Evolutionary conservation across 2,888 invertebrate species (phyloP).

Genomic region (Seira musarum): DNA sequence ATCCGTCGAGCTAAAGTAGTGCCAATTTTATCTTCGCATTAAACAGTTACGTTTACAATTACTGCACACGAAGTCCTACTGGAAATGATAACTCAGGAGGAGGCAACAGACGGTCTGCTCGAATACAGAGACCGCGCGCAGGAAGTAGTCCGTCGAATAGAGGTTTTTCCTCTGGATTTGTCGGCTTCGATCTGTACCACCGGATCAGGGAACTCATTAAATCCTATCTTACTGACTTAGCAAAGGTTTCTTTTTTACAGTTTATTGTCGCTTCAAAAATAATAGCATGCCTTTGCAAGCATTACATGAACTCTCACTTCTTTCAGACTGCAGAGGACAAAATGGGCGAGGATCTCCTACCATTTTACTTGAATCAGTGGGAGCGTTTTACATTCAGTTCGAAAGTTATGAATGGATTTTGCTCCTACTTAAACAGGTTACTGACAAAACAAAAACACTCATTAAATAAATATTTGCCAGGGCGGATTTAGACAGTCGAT

Average conservation of each 20-base stretch:
- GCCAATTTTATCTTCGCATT: constrained; percentile 28
- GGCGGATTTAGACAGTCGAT: no score
- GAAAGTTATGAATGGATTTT: constrained; percentile 97
- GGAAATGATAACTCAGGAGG: constrained; percentile 35
- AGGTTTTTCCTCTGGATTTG: constrained; percentile 75
- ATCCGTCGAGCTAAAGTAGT: constrained; percentile 44
- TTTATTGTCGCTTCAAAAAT: no score
- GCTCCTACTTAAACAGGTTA: constrained; percentile 89
- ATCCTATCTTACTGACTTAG: constrained; percentile 85
- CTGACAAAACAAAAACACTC: no score
- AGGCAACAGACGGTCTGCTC: constrained; percentile 34
- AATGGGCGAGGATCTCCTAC: constrained; percentile 96
- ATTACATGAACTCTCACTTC: no score
- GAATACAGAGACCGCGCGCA: constrained; percentile 26
- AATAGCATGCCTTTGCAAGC: no score
- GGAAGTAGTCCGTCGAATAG: constrained; percentile 36
- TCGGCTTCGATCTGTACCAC: constrained; percentile 97
- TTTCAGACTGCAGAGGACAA: constrained; percentile 86
- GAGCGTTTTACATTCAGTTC: constrained; percentile 98
- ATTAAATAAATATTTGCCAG: no score
- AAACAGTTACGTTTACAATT: constrained; percentile 99
- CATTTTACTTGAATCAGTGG: constrained; percentile 98
- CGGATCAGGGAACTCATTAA: constrained; percentile 92
- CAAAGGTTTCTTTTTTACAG: constrained; percentile 84
- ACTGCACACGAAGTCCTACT: constrained; percentile 81